phyloP scores from a whole-genome alignment of 1,140 invertebrate species.

The Micrasema longulum region DNA sequence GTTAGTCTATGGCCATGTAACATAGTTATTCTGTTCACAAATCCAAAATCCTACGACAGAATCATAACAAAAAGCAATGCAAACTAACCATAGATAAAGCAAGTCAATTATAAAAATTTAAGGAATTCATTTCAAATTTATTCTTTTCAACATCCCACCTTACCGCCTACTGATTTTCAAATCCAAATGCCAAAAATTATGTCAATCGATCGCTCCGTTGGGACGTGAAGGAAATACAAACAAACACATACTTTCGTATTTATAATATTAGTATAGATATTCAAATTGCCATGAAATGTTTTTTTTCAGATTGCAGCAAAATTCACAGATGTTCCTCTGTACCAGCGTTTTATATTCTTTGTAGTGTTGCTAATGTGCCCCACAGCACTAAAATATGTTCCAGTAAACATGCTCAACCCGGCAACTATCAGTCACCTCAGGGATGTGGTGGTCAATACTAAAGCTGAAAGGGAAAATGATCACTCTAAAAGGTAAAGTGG shows the following conservation, averaged over 20 bases:
- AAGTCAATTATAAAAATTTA: no score
- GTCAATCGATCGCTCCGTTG: no score
- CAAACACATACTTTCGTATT: no score
- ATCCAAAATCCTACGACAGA: no score
- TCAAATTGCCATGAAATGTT: background rate
- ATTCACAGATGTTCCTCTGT: constrained; percentile 56
- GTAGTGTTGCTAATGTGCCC: constrained; percentile 41
- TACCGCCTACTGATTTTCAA: background rate
- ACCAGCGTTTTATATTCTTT: constrained; percentile 43
- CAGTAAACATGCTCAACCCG: constrained; percentile 55
- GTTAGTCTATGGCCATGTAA: no score
- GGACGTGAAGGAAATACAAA: no score
- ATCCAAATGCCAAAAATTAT: background rate
- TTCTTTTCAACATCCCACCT: no score
- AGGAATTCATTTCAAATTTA: no score
- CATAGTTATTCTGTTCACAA: no score
- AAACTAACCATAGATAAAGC: no score
- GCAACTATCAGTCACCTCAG: constrained; percentile 54
- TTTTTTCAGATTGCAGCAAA: constrained; percentile 61
- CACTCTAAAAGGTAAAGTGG: constrained; percentile 35
- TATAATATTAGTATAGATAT: no score
- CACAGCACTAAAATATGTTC: constrained; percentile 28
- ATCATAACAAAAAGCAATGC: background rate
- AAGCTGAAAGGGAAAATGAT: constrained; percentile 36
- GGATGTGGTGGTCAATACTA: constrained; percentile 48